Evolutionary conservation across 1,140 invertebrate species (phyloP), one percentile per base, ranked within the genome.

Genomic region (Drusus annulatus): DNA sequence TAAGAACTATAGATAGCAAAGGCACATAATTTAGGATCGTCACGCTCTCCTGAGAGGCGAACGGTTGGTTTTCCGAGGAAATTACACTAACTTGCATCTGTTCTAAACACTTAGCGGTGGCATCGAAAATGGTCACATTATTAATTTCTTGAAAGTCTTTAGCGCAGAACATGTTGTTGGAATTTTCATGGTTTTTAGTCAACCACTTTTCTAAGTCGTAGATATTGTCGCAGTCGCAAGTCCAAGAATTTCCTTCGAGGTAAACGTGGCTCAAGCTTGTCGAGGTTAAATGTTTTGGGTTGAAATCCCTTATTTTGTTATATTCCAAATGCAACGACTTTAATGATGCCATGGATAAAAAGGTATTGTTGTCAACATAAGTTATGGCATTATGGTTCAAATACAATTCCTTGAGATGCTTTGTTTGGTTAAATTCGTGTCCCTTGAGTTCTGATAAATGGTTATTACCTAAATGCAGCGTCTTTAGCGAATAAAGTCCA

Each of bases 381-480:
- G 89, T 87, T 65, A 97, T 91, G 65, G 91, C 87, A 89, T 97
- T 97, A 89, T 95, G 93, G 85, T 96, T 95, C 52, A 97, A 89
- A 87, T 97, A 96, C 71, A 97, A 92, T 87, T 96, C 95, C 84
- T 93, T 92, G 63, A 97, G 91, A 84, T 92, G 93, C 85, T 94
- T 93, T 79, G 96, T 88, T 86, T 92, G 91, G 80, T 91, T 92
- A 86, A 97, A 93, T 87, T 96, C 95, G 85, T 92, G 93, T n/a
- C 95, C 95, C 45, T 92, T 90, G 23, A 96, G 88, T 83, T 92
- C 91, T 78, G 90, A 92, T 75, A 97, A 90, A 83, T 92, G 91
- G 87, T 97, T 97, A 86, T 95, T 93, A 87, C 96, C 94, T 78
- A 97, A 90, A 88, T 96, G 94, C 25, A 96, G 90, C n/a, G 94